phyloP scores from a whole-genome alignment of 2,797 vertebrate genomes.

The Enteromius viviparus region DNA sequence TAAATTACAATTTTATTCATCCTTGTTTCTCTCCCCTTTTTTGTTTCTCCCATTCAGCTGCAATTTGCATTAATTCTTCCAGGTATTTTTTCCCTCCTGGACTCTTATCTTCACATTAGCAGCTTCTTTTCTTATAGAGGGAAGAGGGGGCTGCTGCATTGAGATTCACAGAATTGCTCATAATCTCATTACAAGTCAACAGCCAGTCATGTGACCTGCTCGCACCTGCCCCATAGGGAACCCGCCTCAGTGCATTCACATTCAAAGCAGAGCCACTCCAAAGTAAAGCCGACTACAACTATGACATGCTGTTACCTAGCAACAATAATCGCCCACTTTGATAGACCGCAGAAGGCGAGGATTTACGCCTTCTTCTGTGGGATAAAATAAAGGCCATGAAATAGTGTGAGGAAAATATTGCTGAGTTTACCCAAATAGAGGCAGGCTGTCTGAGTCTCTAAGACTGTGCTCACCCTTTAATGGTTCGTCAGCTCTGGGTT shows the following conservation, averaged over 20 bases:
- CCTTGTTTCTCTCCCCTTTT: background rate
- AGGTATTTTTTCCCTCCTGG: slow-evolving; percentile 22
- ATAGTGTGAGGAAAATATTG: slow-evolving; percentile 42
- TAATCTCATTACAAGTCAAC: slow-evolving; percentile 47
- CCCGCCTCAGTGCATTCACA: slow-evolving; percentile 36
- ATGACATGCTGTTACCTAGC: slow-evolving; percentile 64
- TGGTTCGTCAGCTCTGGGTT: slow-evolving; percentile 1
- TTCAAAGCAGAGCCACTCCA: slow-evolving; percentile 50
- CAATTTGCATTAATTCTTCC: slow-evolving; percentile 31
- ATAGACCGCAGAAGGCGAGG: slow-evolving; percentile 52
- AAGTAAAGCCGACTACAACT: slow-evolving; percentile 53
- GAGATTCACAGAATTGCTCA: slow-evolving; percentile 17
- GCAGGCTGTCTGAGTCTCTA: slow-evolving; percentile 1
- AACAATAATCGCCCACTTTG: slow-evolving; percentile 60
- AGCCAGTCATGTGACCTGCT: slow-evolving; percentile 23
- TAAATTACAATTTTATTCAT: slow-evolving; percentile 14
- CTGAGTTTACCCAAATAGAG: slow-evolving; percentile 18
- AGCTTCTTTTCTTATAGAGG: background rate
- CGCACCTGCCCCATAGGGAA: slow-evolving; percentile 24
- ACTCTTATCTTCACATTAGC: slow-evolving; percentile 24
- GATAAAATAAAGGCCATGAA: slow-evolving; percentile 40
- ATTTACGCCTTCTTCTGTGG: slow-evolving; percentile 45
- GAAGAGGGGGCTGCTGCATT: background rate
- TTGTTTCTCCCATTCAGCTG: background rate
- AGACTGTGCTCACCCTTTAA: background rate